These are phyloP conservation scores for Baryphthengus martii DNA, from an alignment of 2,113 vertebrate species.

Conservation along the genomic window DNA sequence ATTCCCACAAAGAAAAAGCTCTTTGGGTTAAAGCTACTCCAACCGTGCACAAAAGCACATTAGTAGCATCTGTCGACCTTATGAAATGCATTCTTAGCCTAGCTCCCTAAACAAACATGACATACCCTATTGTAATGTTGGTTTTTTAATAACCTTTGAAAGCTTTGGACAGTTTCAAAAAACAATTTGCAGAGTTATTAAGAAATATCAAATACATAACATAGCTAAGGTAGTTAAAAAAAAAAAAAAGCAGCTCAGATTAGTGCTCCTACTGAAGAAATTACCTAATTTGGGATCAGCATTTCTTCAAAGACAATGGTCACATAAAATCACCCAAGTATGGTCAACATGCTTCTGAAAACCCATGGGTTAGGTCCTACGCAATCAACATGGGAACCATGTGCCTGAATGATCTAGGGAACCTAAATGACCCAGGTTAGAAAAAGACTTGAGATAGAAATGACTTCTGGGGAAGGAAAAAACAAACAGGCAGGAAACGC, in stretches of 20 bases:
- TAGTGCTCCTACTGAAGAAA: not conserved
- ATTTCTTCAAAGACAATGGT: not conserved
- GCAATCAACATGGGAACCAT: not conserved
- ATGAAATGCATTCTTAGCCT: not conserved
- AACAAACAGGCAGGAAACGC: not conserved
- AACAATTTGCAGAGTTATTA: not conserved
- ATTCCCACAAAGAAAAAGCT: constrained; percentile 28
- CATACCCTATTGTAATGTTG: not conserved
- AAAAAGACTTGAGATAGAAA: not conserved
- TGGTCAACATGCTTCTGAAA: not conserved
- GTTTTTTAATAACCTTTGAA: not conserved
- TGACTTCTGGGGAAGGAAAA: not conserved
- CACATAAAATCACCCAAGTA: not conserved
- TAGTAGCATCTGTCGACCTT: constrained; percentile 25
- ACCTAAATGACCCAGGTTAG: not conserved
- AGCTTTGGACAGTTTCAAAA: not conserved
- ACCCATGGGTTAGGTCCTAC: not conserved
- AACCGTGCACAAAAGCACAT: constrained; percentile 3
- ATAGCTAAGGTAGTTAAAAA: not conserved
- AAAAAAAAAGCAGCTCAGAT: not conserved
- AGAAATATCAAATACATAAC: not conserved
- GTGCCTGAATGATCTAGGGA: not conserved
- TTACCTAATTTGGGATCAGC: not conserved
- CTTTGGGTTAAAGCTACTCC: constrained; percentile 21
- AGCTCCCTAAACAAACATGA: constrained; percentile 14